Evolutionary conservation across 2,888 invertebrate genomes (phyloP), one percentile per base, ranked within the genome.

Genomic region (Caenorhabditis sulstoni): DNA sequence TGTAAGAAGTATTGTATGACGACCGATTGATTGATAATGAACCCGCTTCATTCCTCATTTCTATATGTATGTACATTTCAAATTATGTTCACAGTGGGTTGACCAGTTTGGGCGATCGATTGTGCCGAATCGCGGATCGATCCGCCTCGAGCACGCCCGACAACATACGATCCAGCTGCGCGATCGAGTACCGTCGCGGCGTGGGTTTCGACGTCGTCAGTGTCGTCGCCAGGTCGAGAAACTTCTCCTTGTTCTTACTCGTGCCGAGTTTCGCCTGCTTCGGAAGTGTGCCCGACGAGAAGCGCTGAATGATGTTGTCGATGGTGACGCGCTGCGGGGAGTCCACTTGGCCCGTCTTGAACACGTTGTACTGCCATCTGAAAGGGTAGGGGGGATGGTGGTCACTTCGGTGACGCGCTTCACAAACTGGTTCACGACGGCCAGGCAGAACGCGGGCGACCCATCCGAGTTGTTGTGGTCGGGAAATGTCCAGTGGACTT

Each of bases 401-500:
- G 29, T 29, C 29, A 29, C 4, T n/a, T n/a, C n/a, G n/a, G n/a
- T n/a, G 29, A 7, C 29, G 29, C 3, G 29, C 7, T 3, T 29
- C 29, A 77, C 64, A 8, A 45, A 81, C 68, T 77, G 58, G 50
- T 83, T 84, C n/a, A 84, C 74, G 0, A 87, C 87, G n/a, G 84
- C 81, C 4, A 89, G 81, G 70, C 89, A 89, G 58, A 89, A 89
- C 9, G 89, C 89, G 0, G 89, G 83, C 0, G 87, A 81, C 20
- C 88, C 88, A 55, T 89, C 89, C 2, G 71, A 59, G 78, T 83
- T 87, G 49, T 41, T 74, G 67, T 88, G 88, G 65, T 89, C 89
- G 1, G 89, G 89, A 53, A 89, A 87, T 3, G 89, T 89, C 89
- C 89, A 89, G 57, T 89, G 89, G n/a, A 89, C 87, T 59, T 85